A percentile compares a stretch with the other conserved stretches of the same genome.
Conservation (phyloP, 2,797 vertebrate genomes). For the Manis pentadactyla region DNA sequence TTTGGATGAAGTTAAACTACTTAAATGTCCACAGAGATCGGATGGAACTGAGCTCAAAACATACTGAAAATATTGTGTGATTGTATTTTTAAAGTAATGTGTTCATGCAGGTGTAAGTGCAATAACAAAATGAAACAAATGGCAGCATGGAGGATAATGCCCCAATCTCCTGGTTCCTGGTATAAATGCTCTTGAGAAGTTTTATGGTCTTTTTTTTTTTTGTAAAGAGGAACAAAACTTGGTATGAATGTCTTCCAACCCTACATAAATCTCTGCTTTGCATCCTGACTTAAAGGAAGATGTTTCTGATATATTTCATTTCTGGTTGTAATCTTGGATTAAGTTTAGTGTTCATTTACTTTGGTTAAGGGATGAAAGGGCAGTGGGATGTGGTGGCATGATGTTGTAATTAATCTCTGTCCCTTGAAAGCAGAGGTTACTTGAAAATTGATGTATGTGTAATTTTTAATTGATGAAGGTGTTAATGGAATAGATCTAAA, state of each 20-base stretch:
- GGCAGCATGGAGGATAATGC: neutral
- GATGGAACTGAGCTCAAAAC: constrained; percentile 67
- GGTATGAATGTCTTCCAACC: neutral
- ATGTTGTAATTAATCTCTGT: constrained; percentile 41
- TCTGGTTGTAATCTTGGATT: constrained; percentile 18
- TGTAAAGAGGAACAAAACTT: neutral
- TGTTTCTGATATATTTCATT: neutral
- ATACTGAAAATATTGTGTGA: constrained; percentile 59
- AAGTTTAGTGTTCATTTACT: neutral
- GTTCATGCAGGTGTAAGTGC: constrained; percentile 12
- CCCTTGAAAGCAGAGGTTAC: neutral
- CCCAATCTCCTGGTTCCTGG: neutral
- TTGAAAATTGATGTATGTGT: constrained; percentile 53
- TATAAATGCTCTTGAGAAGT: neutral
- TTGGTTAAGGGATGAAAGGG: neutral
- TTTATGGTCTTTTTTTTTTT: neutral
- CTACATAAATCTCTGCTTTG: neutral
- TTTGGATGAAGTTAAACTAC: constrained; percentile 64
- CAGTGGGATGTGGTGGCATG: neutral
- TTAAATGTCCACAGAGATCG: constrained; percentile 62
- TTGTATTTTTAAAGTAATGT: constrained; percentile 57
- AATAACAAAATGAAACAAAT: constrained; percentile 22
- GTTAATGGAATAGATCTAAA: constrained; percentile 13
- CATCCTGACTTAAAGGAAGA: neutral
- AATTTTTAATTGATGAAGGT: constrained; percentile 51